Evolutionary conservation across 2,888 invertebrate species (phyloP), one percentile per base, ranked within the genome.

Genomic region (Eutolmus rufibarbis): DNA sequence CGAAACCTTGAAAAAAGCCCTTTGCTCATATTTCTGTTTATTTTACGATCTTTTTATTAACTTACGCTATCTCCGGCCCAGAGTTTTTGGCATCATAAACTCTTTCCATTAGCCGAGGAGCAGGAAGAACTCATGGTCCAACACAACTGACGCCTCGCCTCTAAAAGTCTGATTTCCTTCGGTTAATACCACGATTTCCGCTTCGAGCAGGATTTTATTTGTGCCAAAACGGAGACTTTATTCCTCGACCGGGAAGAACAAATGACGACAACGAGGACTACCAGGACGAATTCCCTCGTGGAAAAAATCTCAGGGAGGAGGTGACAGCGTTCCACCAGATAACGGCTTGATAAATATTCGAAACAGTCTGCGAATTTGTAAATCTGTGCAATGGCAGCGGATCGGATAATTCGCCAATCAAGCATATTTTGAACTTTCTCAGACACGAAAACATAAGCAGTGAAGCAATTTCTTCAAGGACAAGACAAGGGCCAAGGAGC

Each of bases 11-110:
- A 31, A 79, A 79, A 79, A 16, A 16, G 23, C 16, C 51, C 46
- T 79, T 51, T 23, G 23, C 23, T 66, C 31, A 40, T 23, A 23
- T 78, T 79, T 34, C 56, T 79, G 79, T 79, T 79, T 79, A 79
- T 34, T 79, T 79, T 79, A 79, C 79, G 79, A 79, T 16, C n/a
- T 51, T 79, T 79, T 79, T 79, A 79, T 79, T 79, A 79, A 79
- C 19, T 79, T 79, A 51, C n/a, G 79, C 79, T 31, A 79, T 79
- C 79, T 79, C 43, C 51, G 40, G 28, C 8, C 43, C n/a, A 56
- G 51, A 31, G 16, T 79, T 79, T 66, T 51, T 56, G 79, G 79
- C 79, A 79, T 79, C 79, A 79, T 79, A 79, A 51, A 51, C 46
- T 79, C 46, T 51, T 51, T 28, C 46, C 79, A 79, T 51, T 79